These are phyloP conservation scores for Syngnathoides biaculeatus DNA, from an alignment of 2,113 vertebrate species.

Conservation along the genomic window DNA sequence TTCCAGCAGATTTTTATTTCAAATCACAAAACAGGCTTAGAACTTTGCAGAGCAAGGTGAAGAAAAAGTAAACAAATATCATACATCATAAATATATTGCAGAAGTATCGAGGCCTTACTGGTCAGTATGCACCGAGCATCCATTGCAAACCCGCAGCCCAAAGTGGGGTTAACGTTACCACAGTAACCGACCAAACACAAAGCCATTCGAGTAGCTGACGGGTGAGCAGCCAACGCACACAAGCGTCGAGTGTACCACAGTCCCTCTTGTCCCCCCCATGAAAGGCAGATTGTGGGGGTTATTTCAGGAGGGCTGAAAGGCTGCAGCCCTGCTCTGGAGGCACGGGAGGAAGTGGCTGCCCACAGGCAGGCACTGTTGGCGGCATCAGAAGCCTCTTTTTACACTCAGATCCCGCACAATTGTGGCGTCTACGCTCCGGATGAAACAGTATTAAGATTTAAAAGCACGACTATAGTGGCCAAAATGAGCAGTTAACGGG, in stretches of 20 bases:
- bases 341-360: constrained; percentile 57
- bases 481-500: neutral
- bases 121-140: constrained; percentile 2
- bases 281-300: constrained; percentile 63
- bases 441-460: neutral
- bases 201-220: constrained; percentile 32
- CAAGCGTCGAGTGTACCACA: constrained; percentile 19
- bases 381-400: constrained; percentile 19
- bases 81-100: too few species aligned
- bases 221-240: constrained; percentile 10
- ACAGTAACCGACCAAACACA: constrained; percentile 40
- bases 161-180: constrained; percentile 20
- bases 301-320: constrained; percentile 64
- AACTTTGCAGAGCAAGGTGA: too few species aligned
- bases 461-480: neutral
- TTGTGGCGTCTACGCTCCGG: constrained; percentile 15
- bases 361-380: constrained; percentile 62
- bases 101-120: neutral
- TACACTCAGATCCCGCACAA: constrained; percentile 13
- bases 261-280: constrained; percentile 37
- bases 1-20: too few species aligned
- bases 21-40: too few species aligned
- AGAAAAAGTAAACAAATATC: too few species aligned
- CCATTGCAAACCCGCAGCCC: constrained; percentile 15
- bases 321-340: constrained; percentile 34